Percentiles rank a stretch among this genome's conserved stretches.
These are phyloP conservation scores for Clarias pachynema DNA, from an alignment of 2,797 vertebrate species.

Conservation along the genomic window DNA sequence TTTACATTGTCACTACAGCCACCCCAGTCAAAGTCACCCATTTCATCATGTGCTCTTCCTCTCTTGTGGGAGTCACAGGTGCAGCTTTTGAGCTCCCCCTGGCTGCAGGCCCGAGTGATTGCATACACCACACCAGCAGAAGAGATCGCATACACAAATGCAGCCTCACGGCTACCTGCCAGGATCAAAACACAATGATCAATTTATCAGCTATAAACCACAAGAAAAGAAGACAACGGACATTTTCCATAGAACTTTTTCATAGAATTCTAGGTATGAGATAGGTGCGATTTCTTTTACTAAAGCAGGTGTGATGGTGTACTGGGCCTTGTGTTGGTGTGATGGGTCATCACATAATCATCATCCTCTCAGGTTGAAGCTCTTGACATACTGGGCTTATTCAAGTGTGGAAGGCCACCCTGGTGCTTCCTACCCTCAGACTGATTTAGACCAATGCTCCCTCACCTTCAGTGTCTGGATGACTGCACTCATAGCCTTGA, in stretches of 20 bases:
- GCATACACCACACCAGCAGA: slow-evolving; percentile 96
- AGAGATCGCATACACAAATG: slow-evolving; percentile 96
- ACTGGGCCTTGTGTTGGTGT: slow-evolving; percentile 17
- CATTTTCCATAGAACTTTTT: not conserved
- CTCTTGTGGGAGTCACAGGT: slow-evolving; percentile 87
- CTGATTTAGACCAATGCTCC: slow-evolving; percentile 55
- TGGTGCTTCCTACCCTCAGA: slow-evolving; percentile 46
- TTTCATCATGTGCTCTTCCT: slow-evolving; percentile 82
- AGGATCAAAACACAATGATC: not conserved
- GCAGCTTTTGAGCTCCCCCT: slow-evolving; percentile 92
- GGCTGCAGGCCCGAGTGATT: slow-evolving; percentile 93
- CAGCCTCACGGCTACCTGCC: slow-evolving; percentile 94
- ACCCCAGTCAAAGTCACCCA: slow-evolving; percentile 93
- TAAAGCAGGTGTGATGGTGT: slow-evolving; percentile 2
- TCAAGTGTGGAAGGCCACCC: slow-evolving; percentile 50
- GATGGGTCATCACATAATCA: slow-evolving; percentile 28
- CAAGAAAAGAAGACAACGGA: not conserved
- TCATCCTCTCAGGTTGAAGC: slow-evolving; percentile 36
- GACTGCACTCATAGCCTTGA: slow-evolving; percentile 69
- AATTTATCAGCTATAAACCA: not conserved
- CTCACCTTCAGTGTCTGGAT: slow-evolving; percentile 71
- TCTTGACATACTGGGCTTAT: slow-evolving; percentile 26
- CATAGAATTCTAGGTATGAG: not conserved
- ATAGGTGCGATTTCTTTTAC: not conserved
- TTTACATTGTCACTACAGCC: slow-evolving; percentile 98